These are phyloP conservation scores for Epizoanthus ramosus DNA, from an alignment of 92 coral and sea anemone genomes.

Conservation along the genomic window DNA sequence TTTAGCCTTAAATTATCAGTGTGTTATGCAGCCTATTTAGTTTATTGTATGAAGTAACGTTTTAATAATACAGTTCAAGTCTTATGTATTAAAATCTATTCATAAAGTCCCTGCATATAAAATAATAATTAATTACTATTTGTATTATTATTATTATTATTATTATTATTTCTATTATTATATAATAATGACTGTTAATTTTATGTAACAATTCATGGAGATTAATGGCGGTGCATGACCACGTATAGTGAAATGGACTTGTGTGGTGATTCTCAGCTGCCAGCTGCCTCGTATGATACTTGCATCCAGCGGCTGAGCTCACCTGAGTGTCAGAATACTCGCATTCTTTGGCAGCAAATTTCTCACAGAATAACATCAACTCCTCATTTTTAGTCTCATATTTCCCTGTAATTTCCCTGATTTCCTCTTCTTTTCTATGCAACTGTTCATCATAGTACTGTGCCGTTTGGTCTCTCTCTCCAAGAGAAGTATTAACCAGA, in stretches of 20 bases:
- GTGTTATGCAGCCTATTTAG: no score
- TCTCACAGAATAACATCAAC: slow-evolving; percentile 56
- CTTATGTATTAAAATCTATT: no score
- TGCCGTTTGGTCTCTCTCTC: slow-evolving; percentile 55
- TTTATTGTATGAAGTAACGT: no score
- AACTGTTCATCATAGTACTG: slow-evolving; percentile 58
- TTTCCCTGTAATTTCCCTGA: slow-evolving; percentile 54
- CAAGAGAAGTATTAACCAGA: slow-evolving; percentile 69
- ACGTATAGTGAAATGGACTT: neutral
- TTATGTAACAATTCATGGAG: neutral
- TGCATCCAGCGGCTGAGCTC: slow-evolving; percentile 28
- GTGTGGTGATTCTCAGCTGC: slow-evolving; percentile 40
- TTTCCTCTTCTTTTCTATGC: slow-evolving; percentile 58
- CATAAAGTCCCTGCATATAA: no score
- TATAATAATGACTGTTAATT: no score
- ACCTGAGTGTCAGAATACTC: slow-evolving; percentile 66
- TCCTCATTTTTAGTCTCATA: slow-evolving; percentile 70
- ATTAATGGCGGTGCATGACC: neutral
- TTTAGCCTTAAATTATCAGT: no score
- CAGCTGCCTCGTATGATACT: slow-evolving; percentile 11
- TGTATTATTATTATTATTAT: no score
- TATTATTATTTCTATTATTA: no score
- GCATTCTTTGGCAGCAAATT: slow-evolving; percentile 56
- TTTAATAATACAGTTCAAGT: no score
- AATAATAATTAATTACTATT: no score